Evolutionary conservation across 2,113 vertebrate genomes (phyloP).

Genomic region (Sinocyclocheilus grahami): DNA sequence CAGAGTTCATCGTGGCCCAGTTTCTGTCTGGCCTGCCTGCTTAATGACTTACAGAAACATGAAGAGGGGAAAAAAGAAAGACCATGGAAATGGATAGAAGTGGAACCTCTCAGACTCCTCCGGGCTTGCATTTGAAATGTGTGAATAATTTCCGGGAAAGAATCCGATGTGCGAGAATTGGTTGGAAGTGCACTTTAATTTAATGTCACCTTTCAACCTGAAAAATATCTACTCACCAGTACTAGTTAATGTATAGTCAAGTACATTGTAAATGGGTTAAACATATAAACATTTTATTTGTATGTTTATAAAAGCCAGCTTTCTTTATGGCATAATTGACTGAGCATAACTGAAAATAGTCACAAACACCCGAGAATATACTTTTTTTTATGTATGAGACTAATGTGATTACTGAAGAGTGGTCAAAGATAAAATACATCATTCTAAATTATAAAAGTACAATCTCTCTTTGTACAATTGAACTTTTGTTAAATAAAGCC

Average conservation of each 20-base stretch:
- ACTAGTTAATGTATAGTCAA: background rate
- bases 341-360: background rate
- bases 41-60: constrained; percentile 37
- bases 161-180: background rate
- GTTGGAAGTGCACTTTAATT: constrained; percentile 1
- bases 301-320: too few relatives aligned
- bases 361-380: background rate
- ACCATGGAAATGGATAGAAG: too few relatives aligned
- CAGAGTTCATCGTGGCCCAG: constrained; percentile 24
- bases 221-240: background rate
- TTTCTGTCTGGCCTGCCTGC: constrained; percentile 34
- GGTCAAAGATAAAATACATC: background rate
- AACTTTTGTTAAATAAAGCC: background rate
- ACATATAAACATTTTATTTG: too few relatives aligned
- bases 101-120: constrained; percentile 24
- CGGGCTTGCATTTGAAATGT: constrained; percentile 27
- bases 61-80: too few relatives aligned
- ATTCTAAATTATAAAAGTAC: background rate
- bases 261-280: background rate
- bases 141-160: background rate
- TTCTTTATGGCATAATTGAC: background rate
- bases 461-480: constrained; percentile 1
- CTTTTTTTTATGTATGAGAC: background rate
- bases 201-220: background rate
- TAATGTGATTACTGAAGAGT: background rate